Percentiles rank a stretch among this genome's conserved stretches.
These are phyloP conservation scores for Bombyx mandarina DNA, from an alignment of 1,140 invertebrate genomes.

Conservation along the genomic window DNA sequence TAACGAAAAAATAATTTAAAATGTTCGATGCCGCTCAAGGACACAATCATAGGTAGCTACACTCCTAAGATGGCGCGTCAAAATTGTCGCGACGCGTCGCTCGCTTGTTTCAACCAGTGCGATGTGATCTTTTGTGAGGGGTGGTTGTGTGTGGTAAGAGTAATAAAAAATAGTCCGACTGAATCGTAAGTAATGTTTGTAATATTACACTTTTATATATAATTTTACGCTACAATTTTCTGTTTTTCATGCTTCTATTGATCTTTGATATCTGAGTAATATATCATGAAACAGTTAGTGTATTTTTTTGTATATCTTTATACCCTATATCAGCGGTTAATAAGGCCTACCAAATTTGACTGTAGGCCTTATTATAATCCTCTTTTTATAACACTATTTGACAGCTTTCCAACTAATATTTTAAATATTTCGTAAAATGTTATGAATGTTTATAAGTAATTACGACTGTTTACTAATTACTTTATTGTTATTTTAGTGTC, in stretches of 20 bases:
- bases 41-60: background rate
- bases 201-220: background rate
- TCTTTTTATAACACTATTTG: background rate
- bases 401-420: background rate
- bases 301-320: background rate
- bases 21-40: background rate
- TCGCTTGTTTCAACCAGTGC: background rate
- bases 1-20: slow-evolving; percentile 1
- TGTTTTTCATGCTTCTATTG: background rate
- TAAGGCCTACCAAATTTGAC: slow-evolving; percentile 1
- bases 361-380: background rate
- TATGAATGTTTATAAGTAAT: background rate
- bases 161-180: slow-evolving; percentile 1
- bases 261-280: background rate
- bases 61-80: background rate
- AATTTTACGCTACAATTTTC: background rate
- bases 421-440: background rate
- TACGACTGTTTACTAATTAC: background rate
- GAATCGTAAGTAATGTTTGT: background rate
- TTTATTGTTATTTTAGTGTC: no score
- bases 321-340: no score
- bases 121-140: background rate
- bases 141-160: background rate
- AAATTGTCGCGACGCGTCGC: background rate
- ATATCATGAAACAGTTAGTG: background rate